Base-by-base conservation (phyloP, 2,797 vertebrate genomes). In the Aphelocoma californica region DNA sequence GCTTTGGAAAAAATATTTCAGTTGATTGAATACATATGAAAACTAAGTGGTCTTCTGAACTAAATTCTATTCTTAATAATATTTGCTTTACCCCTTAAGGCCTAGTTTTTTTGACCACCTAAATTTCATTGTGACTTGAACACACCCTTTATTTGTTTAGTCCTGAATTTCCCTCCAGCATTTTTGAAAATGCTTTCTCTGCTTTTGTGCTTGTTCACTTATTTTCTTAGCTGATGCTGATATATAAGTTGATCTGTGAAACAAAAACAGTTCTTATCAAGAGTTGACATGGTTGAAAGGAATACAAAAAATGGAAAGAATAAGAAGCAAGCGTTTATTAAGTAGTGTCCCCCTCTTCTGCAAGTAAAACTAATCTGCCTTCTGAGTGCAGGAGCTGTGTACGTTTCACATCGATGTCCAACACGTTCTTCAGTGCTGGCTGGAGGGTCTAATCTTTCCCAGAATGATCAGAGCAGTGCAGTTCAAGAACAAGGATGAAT, bases 401-500 rank as follows among this genome's bases (percentile, higher is more conserved):
- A 61, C 20, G 3, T 97, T 98, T 98, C 93, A 81, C 82, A 94
- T 96, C 85, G 48, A 38, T 28, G n/a, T 96, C 96, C 82, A 93
- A 92, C 88, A 88, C 56, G 64, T 96, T 97, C 97, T 93, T 92
- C 88, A n/a, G 81, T 94, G 79, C 95, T 92, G 58, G 88, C 91
- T 95, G 81, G 87, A 97, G 93, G 79, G 81, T 93, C 96, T 97
- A 96, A 97, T 98, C 97, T 96, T 97, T 93, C 97, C 89, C 96
- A 93, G 96, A 96, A 91, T 94, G 91, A 94, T 97, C 94, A 56
- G 56, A 98, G 96, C 96, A 96, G 92, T 78, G 92, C 95, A 90
- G 97, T 97, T 98, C 93, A 97, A 97, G 97, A 97, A 96, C 89
- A 90, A 97, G 97, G 97, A 98, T 97, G 97, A 98, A 93, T 97